These are phyloP conservation scores for Enteromius thamalakanensis DNA, from an alignment of 2,797 vertebrate species.

Conservation along the genomic window DNA sequence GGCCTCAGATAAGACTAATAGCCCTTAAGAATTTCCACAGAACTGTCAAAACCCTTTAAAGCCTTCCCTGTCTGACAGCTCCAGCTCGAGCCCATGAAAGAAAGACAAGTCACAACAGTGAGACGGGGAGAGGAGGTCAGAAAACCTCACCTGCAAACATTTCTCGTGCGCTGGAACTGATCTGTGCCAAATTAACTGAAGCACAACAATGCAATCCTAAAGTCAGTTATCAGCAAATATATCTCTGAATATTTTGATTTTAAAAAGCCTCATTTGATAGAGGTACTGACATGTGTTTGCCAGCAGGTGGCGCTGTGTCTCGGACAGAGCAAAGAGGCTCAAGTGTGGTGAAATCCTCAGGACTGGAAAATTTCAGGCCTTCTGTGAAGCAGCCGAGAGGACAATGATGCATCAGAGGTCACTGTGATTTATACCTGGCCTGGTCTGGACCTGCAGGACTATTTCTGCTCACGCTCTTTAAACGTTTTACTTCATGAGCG, in stretches of 20 bases:
- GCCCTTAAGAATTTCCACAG: slow-evolving; percentile 47
- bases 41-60: slow-evolving; percentile 51
- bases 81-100: neutral
- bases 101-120: slow-evolving; percentile 51
- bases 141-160: slow-evolving; percentile 1
- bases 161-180: neutral
- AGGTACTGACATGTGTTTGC: neutral
- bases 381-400: slow-evolving; percentile 29
- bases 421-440: slow-evolving; percentile 44
- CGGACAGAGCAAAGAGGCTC: neutral
- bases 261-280: neutral
- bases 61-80: slow-evolving; percentile 36
- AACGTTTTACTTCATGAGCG: neutral
- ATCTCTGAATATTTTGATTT: neutral
- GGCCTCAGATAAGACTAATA: slow-evolving; percentile 44
- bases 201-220: neutral
- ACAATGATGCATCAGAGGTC: slow-evolving; percentile 25
- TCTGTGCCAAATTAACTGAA: neutral
- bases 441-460: slow-evolving; percentile 23
- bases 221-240: neutral
- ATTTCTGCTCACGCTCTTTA: slow-evolving; percentile 31
- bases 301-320: slow-evolving; percentile 32
- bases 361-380: slow-evolving; percentile 46
- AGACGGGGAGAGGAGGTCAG: slow-evolving; percentile 33
- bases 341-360: neutral